Evolutionary conservation across 2,797 vertebrate genomes (phyloP), one percentile per base, ranked within the genome.

Genomic region (Epinephelus awoara): DNA sequence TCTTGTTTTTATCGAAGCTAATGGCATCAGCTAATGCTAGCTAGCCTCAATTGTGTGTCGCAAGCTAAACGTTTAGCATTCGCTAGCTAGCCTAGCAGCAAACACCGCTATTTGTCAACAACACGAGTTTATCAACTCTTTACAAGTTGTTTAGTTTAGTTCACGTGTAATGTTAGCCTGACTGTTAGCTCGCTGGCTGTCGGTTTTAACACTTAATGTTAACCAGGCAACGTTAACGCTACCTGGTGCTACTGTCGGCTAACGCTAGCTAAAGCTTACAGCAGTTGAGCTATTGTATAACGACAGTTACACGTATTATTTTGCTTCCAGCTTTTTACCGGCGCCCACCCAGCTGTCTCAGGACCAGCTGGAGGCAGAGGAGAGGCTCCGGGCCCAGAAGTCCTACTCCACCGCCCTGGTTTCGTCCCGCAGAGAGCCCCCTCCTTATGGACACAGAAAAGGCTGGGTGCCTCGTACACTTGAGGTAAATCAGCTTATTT

Each of bases 291-390:
- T 7, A 21, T 2, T 50, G 4, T 12, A 15, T 21, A 49, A 17
- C 18, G 1, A 4, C 4, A 21, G 3, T 55, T 13, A 34, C 2
- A 12, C 11, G 0, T 57, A 0, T 56, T 34, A 7, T 40, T 70
- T 5, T 65, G 55, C 85, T 62, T 79, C 5, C 70, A 99, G 98
- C 91, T 98, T 99, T 94, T 92, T 99, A 84, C 98, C 98, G 71
- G 96, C 96, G 78, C 98, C 98, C 56, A 99, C 97, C 27, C 98
- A 99, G 94, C 94, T 99, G 68, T 98, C 98, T 47, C 98, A 99
- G 91, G 98, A 99, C 93, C 98, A 99, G 92, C 93, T 99, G 59
- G 98, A 99, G 88, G 95, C 97, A 27, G 98, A 99, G 87, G 98
- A 99, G 90, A 95, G 93, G 76, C 85, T 96, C 50, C 94, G 96